Conservation (phyloP, 2,113 vertebrate species). For the Miniopterus natalensis region DNA sequence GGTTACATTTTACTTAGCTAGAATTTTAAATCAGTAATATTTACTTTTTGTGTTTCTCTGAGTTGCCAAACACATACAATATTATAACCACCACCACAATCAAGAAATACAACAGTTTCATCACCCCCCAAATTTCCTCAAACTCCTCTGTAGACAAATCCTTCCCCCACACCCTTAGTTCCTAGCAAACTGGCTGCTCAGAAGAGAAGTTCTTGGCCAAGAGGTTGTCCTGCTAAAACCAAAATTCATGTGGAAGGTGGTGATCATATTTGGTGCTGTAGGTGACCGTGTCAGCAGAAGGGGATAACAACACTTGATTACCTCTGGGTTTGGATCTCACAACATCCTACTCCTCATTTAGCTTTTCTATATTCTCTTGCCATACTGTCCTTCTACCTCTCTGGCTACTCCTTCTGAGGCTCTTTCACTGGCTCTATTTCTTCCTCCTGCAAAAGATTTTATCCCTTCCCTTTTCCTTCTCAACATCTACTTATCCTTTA, state of each 20-base stretch:
- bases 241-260: background rate
- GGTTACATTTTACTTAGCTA: background rate
- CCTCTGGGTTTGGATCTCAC: background rate
- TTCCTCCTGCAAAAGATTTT: background rate
- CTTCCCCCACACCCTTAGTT: background rate
- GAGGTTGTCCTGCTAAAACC: background rate
- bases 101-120: background rate
- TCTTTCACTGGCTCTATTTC: background rate
- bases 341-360: background rate
- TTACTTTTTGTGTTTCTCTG: background rate
- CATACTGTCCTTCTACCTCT: background rate
- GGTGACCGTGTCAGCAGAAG: background rate
- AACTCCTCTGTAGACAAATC: background rate
- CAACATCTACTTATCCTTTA: background rate
- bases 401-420: background rate
- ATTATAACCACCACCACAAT: background rate
- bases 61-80: background rate
- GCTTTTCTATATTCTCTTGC: background rate
- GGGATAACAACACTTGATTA: background rate
- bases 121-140: background rate
- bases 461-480: background rate
- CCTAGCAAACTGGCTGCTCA: background rate
- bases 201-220: background rate
- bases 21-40: slow-evolving; percentile 27
- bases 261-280: background rate